Evolutionary conservation across 2,113 vertebrate genomes (phyloP).

Genomic region (Gadus chalcogrammus): DNA sequence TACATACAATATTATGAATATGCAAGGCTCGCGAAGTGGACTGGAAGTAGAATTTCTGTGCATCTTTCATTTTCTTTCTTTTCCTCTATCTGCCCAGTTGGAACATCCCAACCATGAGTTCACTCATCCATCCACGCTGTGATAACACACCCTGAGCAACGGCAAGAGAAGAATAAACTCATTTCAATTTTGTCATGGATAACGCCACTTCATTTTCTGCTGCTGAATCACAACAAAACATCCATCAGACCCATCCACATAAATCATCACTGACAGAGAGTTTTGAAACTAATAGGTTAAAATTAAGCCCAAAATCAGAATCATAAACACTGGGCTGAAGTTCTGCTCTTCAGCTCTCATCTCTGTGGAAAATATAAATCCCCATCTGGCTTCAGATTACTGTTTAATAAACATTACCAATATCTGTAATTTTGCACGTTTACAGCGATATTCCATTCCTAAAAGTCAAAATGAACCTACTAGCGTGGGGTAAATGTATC

Average conservation of each 20-base stretch:
- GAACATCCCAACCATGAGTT: conserved; percentile 37
- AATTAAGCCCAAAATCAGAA: conserved; percentile 37
- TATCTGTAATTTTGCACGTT: conserved; percentile 52
- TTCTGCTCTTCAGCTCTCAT: conserved; percentile 3
- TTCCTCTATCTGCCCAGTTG: conserved; percentile 21
- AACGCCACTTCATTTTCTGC: conserved; percentile 65
- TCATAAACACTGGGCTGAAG: conserved; percentile 19
- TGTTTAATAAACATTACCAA: conserved; percentile 40
- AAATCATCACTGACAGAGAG: conserved; percentile 67
- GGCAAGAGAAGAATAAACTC: conserved; percentile 52
- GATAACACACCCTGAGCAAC: conserved; percentile 52
- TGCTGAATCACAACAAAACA: conserved; percentile 58
- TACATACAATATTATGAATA: too few species aligned
- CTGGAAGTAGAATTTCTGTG: too few species aligned
- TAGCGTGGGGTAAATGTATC: neutral
- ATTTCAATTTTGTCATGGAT: conserved; percentile 69
- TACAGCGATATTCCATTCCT: conserved; percentile 56
- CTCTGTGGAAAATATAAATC: neutral
- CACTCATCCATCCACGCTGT: conserved; percentile 49
- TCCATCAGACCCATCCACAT: conserved; percentile 53
- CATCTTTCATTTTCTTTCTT: too few species aligned
- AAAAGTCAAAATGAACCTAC: conserved; percentile 37
- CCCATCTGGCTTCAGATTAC: conserved; percentile 40
- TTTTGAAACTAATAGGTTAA: conserved; percentile 65
- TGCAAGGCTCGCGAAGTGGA: too few species aligned